These are phyloP conservation scores for Pseudochirops corinnae DNA, from an alignment of 2,797 vertebrate genomes.

Conservation along the genomic window DNA sequence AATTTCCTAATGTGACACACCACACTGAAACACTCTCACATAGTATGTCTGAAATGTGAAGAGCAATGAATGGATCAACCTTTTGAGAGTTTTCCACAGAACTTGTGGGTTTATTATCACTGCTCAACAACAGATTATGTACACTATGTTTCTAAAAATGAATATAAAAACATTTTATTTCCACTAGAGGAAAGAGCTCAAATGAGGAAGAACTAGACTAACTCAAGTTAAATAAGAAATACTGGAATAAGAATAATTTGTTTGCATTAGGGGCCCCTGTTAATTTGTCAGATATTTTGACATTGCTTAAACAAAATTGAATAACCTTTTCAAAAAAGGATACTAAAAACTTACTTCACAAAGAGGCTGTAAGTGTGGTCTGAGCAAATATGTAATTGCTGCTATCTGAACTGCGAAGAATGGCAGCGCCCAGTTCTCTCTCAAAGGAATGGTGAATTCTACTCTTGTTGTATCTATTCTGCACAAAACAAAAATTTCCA, in stretches of 20 bases:
- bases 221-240: constrained; percentile 44
- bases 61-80: constrained; percentile 19
- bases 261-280: not conserved
- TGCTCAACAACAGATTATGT: constrained; percentile 51
- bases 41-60: constrained; percentile 30
- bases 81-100: constrained; percentile 59
- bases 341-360: constrained; percentile 89
- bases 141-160: constrained; percentile 62
- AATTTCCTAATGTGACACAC: constrained; percentile 31
- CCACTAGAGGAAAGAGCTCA: constrained; percentile 53
- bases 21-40: constrained; percentile 55
- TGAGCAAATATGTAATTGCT: constrained; percentile 92
- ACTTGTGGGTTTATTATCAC: constrained; percentile 51
- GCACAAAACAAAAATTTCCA: constrained; percentile 72
- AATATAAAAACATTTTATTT: constrained; percentile 64
- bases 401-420: constrained; percentile 95
- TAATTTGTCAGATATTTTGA: constrained; percentile 17
- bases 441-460: constrained; percentile 97
- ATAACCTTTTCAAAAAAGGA: not conserved
- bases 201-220: constrained; percentile 40
- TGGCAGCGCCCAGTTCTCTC: constrained; percentile 98
- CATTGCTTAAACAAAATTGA: constrained; percentile 10
- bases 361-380: constrained; percentile 87
- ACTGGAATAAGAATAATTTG: not conserved
- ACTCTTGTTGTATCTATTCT: constrained; percentile 97